phyloP scores from a whole-genome alignment of 2,797 vertebrate genomes.

The Luscinia luscinia region DNA sequence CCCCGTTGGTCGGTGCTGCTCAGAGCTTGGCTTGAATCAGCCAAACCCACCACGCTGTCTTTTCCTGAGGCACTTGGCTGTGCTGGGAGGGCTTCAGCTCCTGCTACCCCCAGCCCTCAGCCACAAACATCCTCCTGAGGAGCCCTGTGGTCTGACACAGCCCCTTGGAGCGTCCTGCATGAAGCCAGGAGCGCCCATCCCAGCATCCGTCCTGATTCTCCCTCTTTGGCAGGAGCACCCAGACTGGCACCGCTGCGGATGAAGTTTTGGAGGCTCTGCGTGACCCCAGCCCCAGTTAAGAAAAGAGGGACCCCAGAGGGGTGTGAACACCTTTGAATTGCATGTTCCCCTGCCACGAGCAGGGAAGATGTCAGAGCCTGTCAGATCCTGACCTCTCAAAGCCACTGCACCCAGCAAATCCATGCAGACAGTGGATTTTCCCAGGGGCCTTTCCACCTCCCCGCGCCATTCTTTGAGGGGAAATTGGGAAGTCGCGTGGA shows the following conservation, averaged over 20 bases:
- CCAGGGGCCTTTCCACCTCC: neutral
- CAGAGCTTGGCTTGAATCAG: neutral
- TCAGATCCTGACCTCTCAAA: neutral
- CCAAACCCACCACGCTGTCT: neutral
- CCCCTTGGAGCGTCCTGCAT: neutral
- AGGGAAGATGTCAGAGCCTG: neutral
- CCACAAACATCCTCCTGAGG: fast-evolving
- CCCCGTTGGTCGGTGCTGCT: neutral
- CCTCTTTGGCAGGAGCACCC: neutral
- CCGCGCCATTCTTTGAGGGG: neutral
- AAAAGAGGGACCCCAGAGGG: neutral
- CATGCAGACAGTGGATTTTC: fast-evolving
- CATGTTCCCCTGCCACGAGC: fast-evolving
- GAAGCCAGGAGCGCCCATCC: fast-evolving
- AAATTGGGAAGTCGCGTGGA: fast-evolving
- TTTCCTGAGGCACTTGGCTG: neutral
- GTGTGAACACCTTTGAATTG: neutral
- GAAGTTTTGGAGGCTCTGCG: neutral
- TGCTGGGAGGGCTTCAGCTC: neutral
- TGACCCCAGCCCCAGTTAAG: neutral
- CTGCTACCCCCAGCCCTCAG: neutral
- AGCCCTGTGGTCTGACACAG: neutral
- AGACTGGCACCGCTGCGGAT: fast-evolving
- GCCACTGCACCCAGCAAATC: fast-evolving
- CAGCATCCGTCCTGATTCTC: fast-evolving